Evolutionary conservation across 2,888 invertebrate species (phyloP).

Genomic region (Sepiola atlantica): DNA sequence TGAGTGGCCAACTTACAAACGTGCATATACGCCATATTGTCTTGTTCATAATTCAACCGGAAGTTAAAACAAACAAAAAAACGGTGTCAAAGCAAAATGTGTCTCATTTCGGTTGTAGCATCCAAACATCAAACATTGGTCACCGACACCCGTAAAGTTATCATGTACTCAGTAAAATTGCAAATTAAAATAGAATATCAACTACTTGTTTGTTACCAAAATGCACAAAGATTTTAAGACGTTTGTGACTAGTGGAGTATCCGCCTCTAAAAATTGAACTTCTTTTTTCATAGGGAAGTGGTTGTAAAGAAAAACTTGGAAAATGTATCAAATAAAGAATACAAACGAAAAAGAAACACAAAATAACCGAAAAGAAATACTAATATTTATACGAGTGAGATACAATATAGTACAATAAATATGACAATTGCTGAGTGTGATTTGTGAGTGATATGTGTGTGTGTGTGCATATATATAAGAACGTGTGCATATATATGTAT

Average conservation of each 20-base stretch:
- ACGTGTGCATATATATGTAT: not conserved
- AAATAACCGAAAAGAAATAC: too few relatives aligned
- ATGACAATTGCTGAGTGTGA: not conserved
- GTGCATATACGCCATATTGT: too few relatives aligned
- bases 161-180: not conserved
- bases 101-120: not conserved
- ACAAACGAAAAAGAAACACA: too few relatives aligned
- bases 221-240: not conserved
- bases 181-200: constrained; percentile 2
- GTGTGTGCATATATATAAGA: not conserved
- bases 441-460: not conserved
- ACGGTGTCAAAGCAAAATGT: too few relatives aligned
- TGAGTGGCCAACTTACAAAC: too few relatives aligned
- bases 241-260: not conserved
- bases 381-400: not conserved
- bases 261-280: not conserved
- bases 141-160: not conserved
- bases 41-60: too few relatives aligned
- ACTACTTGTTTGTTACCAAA: not conserved
- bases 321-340: not conserved
- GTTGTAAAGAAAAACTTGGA: not conserved
- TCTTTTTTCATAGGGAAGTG: not conserved
- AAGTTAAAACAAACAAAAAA: too few relatives aligned
- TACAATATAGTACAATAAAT: not conserved
- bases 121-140: not conserved